phyloP scores from a whole-genome alignment of 2,888 invertebrate species.

The Agrotis ipsilon region DNA sequence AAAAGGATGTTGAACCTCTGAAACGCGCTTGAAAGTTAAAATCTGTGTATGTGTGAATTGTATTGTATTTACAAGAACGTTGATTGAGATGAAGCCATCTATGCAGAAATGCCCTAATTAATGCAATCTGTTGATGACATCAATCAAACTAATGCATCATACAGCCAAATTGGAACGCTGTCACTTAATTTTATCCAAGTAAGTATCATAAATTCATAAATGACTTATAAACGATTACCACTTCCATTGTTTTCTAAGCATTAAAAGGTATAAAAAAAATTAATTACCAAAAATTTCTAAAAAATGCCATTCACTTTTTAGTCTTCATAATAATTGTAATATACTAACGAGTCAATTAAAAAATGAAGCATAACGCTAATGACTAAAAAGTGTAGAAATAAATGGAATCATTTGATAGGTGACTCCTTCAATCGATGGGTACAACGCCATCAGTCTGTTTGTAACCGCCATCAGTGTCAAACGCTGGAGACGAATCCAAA shows the following conservation, averaged over 20 bases:
- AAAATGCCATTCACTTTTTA: neutral
- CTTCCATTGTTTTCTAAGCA: neutral
- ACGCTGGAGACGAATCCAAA: constrained; percentile 9
- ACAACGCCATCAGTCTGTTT: constrained; percentile 4
- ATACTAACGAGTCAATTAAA: constrained; percentile 5
- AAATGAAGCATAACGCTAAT: constrained; percentile 3
- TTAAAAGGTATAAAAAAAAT: neutral
- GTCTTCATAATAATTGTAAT: neutral
- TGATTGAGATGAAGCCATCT: too few species aligned
- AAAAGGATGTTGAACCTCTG: neutral
- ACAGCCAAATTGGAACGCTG: neutral
- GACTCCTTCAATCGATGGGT: neutral
- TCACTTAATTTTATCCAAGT: too few species aligned
- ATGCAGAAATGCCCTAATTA: neutral
- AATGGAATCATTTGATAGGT: neutral
- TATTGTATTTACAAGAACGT: too few species aligned
- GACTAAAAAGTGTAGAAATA: neutral
- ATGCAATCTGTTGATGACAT: neutral
- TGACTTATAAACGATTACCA: constrained; percentile 1
- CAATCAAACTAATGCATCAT: neutral
- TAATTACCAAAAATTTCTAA: constrained; percentile 4
- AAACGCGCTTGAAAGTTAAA: too few species aligned
- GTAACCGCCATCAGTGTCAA: constrained; percentile 19
- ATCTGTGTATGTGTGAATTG: too few species aligned
- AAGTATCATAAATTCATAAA: too few species aligned